Percentiles rank a stretch among this genome's conserved stretches.
phyloP scores from a whole-genome alignment of 1,140 invertebrate genomes.

The Drosophila melanogaster region Release_6_plus_ISO1_MT NT_033779.5:5359501-5360000 shows the following conservation, averaged over 20 bases:
- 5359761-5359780: slow-evolving; percentile 96
- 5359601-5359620: slow-evolving; percentile 95
- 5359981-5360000: slow-evolving; percentile 96
- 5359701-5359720: slow-evolving; percentile 93
- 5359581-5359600: slow-evolving; percentile 99
- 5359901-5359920: slow-evolving; percentile 96
- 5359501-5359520: slow-evolving; percentile 96
- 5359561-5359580: slow-evolving; percentile 98
- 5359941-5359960: slow-evolving; percentile 96
- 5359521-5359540: slow-evolving; percentile 96
- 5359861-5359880: slow-evolving; percentile 98
- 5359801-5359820: slow-evolving; percentile 97
- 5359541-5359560: slow-evolving; percentile 95
- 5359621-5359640: slow-evolving; percentile 94
- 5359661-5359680: too few species aligned
- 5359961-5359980: slow-evolving; percentile 98
- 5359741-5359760: slow-evolving; percentile 95
- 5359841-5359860: slow-evolving; percentile 99
- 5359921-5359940: slow-evolving; percentile 89
- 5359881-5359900: slow-evolving; percentile 96
- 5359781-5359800: slow-evolving; percentile 98
- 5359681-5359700: too few species aligned
- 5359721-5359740: slow-evolving; percentile 97
- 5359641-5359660: slow-evolving; percentile 67
- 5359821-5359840: slow-evolving; percentile 97